Conservation (phyloP, 1,140 invertebrate genomes). For the Tetramorium simillimum region DNA sequence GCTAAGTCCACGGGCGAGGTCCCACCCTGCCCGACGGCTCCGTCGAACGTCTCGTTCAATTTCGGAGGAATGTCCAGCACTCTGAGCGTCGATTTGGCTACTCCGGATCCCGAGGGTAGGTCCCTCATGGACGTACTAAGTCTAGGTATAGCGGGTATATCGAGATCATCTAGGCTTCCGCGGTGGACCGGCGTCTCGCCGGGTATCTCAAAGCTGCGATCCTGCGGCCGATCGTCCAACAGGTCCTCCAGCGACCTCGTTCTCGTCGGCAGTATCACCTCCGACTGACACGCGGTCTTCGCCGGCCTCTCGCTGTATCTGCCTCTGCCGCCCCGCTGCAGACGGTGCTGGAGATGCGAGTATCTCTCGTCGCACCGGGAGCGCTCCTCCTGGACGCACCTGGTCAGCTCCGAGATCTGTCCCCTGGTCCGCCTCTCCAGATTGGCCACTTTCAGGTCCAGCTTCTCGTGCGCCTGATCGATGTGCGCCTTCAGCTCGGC, state of each 20-base stretch:
- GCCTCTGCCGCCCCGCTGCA: constrained; percentile 87
- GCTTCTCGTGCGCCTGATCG: constrained; percentile 91
- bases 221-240: constrained; percentile 82
- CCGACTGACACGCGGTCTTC: constrained; percentile 73
- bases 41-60: constrained; percentile 80
- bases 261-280: constrained; percentile 61
- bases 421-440: constrained; percentile 92
- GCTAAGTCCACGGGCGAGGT: constrained; percentile 72
- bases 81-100: constrained; percentile 67
- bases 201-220: constrained; percentile 77
- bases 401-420: constrained; percentile 90
- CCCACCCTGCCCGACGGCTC: constrained; percentile 74
- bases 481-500: constrained; percentile 94
- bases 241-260: constrained; percentile 81
- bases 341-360: constrained; percentile 89
- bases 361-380: constrained; percentile 88
- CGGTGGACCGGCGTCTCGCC: constrained; percentile 76
- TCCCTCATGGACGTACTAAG: constrained; percentile 79
- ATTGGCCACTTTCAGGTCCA: constrained; percentile 93
- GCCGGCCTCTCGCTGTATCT: constrained; percentile 87
- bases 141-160: constrained; percentile 84
- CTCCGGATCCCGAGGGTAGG: constrained; percentile 71
- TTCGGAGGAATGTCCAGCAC: constrained; percentile 73
- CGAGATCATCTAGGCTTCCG: constrained; percentile 86
- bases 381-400: constrained; percentile 88